Conservation (phyloP, 92 coral and sea anemone genomes). For the Umimayanthus chanpuru region DNA sequence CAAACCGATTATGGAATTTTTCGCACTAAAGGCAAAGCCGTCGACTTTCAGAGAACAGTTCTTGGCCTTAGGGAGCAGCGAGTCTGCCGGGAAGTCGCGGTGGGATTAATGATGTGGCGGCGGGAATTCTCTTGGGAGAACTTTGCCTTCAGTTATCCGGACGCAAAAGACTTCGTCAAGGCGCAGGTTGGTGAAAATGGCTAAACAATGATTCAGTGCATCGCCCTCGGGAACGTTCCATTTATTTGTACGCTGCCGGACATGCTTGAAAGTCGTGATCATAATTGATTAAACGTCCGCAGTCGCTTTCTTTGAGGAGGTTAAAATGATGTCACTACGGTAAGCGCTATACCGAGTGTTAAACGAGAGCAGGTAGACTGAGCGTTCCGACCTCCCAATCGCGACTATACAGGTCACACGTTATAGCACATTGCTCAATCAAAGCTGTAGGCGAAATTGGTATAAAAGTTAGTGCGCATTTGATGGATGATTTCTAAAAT, state of each 20-base stretch:
- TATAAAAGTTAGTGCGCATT: too few species aligned
- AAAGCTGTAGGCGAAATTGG: background rate
- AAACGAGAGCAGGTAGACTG: background rate
- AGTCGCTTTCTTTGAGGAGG: background rate
- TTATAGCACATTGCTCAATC: background rate
- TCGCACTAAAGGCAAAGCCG: background rate
- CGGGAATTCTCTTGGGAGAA: constrained; percentile 18
- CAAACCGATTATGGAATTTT: constrained; percentile 30
- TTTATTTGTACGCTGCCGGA: background rate
- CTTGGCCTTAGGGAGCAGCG: background rate
- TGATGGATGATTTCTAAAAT: background rate
- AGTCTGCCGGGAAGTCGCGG: background rate
- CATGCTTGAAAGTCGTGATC: background rate
- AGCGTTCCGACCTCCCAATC: background rate
- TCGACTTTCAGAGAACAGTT: background rate
- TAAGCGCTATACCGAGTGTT: background rate
- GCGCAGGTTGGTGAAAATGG: background rate
- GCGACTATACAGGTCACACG: background rate
- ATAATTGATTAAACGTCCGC: background rate
- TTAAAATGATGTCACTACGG: background rate
- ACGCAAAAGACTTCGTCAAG: constrained; percentile 24
- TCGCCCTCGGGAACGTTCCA: background rate
- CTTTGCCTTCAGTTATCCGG: constrained; percentile 10
- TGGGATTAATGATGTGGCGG: constrained; percentile 11
- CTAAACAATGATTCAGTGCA: background rate